Conservation (phyloP, 1,140 invertebrate species). For the Drosophila equinoxialis region DNA sequence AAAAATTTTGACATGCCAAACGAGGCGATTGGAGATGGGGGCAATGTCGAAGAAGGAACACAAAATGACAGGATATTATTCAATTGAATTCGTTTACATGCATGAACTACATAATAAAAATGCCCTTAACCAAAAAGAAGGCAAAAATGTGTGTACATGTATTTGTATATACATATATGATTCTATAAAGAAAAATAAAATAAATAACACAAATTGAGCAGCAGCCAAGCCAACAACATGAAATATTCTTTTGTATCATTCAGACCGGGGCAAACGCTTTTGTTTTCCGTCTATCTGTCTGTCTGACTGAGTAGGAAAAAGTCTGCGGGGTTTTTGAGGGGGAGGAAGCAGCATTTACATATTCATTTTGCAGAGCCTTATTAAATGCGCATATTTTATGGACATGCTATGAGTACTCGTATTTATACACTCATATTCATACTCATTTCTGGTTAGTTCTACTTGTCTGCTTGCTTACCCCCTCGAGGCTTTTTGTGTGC, state of each 20-base stretch:
- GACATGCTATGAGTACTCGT: slow-evolving; percentile 41
- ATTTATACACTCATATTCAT: slow-evolving; percentile 35
- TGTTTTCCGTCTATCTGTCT: slow-evolving; percentile 40
- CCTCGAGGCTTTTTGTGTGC: slow-evolving; percentile 18
- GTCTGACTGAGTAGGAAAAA: slow-evolving; percentile 20
- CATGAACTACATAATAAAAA: slow-evolving; percentile 79
- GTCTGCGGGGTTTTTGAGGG: too few relatives aligned
- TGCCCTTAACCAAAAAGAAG: slow-evolving; percentile 59
- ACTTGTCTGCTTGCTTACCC: slow-evolving; percentile 47
- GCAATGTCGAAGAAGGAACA: slow-evolving; percentile 29
- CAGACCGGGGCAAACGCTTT: slow-evolving; percentile 49
- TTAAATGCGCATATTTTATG: slow-evolving; percentile 80
- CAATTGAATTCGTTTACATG: slow-evolving; percentile 81
- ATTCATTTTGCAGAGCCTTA: slow-evolving; percentile 64
- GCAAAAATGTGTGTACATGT: slow-evolving; percentile 1
- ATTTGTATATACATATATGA: neutral
- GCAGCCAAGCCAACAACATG: slow-evolving; percentile 55
- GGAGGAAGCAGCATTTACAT: slow-evolving; percentile 53
- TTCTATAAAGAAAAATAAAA: slow-evolving; percentile 13
- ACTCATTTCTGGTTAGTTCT: slow-evolving; percentile 31
- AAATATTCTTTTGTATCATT: slow-evolving; percentile 60
- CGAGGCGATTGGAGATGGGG: slow-evolving; percentile 11
- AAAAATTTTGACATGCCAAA: slow-evolving; percentile 74
- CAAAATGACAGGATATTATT: slow-evolving; percentile 82
- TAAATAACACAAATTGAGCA: slow-evolving; percentile 59